Evolutionary conservation across 2,888 invertebrate genomes (phyloP), one percentile per base, ranked within the genome.

Genomic region (Aphrophora alni): DNA sequence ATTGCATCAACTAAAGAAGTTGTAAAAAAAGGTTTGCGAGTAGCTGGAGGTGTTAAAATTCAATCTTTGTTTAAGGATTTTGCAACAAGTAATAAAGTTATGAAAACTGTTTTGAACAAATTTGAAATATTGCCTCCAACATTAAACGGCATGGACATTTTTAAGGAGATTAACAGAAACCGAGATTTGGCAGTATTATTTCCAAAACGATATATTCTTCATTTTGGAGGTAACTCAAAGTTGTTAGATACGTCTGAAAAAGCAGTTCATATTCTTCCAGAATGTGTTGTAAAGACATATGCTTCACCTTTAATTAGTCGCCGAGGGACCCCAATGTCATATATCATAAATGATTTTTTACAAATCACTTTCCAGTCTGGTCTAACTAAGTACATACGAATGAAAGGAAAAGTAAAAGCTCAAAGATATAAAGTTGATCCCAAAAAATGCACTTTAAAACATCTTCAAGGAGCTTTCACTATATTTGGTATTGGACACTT

Each of bases 381-480:
- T 5, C 12, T 78, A 12, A 72, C 72, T 28, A 70, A 72, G 14
- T 28, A 24, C 21, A 38, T 71, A 51, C 0, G 26, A n/a, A 0
- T 24, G 0, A 72, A 38, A 17, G n/a, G 51, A 21, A n/a, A 10
- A 14, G 21, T 21, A 38, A 44, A 24, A 28, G n/a, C 12, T 14
- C 21, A 25, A 28, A 71, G 3, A 0, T 28, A n/a, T 51, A 24
- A 38, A n/a, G 59, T 28, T 27, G 72, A 72, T 21, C 71, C 71
- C 1, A 38, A 51, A 38, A 70, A 71, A 27, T 38, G 71, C 17
- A 78, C 71, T 51, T 28, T 78, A 17, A 51, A 21, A 44, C 71
- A 78, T 21, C 25, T 78, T 72, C 38, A 78, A n/a, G 78, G 78
- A 1, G 78, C 78, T 51, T 78, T 78, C 38, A 28, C 72, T 0